Evolutionary conservation across 2,888 invertebrate species (phyloP), one percentile per base, ranked within the genome.

Genomic region (Drosophila tripunctata): DNA sequence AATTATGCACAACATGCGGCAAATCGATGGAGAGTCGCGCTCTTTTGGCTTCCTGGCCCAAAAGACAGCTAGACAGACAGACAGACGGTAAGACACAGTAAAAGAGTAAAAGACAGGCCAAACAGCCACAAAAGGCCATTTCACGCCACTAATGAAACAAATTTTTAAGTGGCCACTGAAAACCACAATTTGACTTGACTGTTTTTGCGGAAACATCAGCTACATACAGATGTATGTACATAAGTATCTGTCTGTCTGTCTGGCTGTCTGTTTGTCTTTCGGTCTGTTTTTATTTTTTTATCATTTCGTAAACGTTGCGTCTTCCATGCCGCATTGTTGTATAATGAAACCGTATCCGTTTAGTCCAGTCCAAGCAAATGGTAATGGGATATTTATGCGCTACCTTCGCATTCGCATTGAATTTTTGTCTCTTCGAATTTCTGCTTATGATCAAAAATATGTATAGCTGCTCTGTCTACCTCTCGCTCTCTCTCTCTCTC

Each of bases 81-180:
- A 19, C 3, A 10, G 10, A 3, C 40, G 5, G 36, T 7, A 15
- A 33, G 52, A 44, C 30, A n/a, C n/a, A n/a, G n/a, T n/a, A n/a
- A n/a, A n/a, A n/a, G n/a, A n/a, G n/a, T 8, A 44, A 33, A n/a
- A 31, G 44, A 17, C 30, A 43, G n/a, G 19, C 17, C 45, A 38
- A 35, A 17, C 27, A 44, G 33, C 33, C 70, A 72, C 65, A 87
- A 87, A 88, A 83, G 74, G 67, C 87, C 81, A 88, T 76, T 88
- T 86, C 78, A 84, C 62, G 88, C 81, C 65, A 74, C 63, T 88
- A 88, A 83, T 83, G 87, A 88, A 88, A 87, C 87, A 81, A 85
- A 87, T 80, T 87, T 75, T 78, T 70, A 85, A 78, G 71, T 85
- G 86, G 76, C 75, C 78, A 74, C 61, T 63, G 78, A 38, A 38